These are phyloP conservation scores for Acanthosepion esculentum DNA, from an alignment of 2,888 invertebrate species.

Conservation along the genomic window DNA sequence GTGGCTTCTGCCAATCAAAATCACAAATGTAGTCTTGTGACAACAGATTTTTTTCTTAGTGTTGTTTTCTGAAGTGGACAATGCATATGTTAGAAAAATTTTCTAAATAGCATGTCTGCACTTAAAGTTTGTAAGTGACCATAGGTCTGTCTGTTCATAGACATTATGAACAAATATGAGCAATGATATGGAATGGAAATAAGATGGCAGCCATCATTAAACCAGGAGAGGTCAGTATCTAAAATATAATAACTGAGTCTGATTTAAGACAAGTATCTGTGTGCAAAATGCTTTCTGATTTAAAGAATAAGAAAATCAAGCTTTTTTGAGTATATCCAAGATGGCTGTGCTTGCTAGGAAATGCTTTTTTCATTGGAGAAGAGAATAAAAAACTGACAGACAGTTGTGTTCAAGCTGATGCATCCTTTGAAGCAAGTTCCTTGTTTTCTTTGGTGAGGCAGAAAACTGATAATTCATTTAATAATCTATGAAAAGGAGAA, in stretches of 20 bases:
- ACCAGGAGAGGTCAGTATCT: no score
- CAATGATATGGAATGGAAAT: no score
- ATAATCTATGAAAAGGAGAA: not conserved
- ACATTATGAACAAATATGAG: no score
- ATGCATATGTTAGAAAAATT: not conserved
- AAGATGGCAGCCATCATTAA: no score
- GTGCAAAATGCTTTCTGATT: not conserved
- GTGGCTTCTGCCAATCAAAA: not conserved
- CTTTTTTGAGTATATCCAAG: not conserved
- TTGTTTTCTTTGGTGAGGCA: not conserved
- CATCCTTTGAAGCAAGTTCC: not conserved
- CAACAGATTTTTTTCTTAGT: not conserved
- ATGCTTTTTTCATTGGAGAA: not conserved
- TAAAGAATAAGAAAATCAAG: not conserved
- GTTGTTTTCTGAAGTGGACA: not conserved
- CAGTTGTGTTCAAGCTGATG: not conserved
- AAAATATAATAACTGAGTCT: not conserved
- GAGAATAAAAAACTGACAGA: not conserved
- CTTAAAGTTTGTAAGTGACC: not conserved
- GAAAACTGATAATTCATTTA: not conserved
- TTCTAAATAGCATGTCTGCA: not conserved
- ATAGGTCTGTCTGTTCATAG: not conserved
- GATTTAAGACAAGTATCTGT: not conserved
- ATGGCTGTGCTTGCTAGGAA: not conserved
- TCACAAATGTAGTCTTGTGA: not conserved